Evolutionary conservation across 2,113 vertebrate species (phyloP).

Genomic region (Gobius niger): DNA sequence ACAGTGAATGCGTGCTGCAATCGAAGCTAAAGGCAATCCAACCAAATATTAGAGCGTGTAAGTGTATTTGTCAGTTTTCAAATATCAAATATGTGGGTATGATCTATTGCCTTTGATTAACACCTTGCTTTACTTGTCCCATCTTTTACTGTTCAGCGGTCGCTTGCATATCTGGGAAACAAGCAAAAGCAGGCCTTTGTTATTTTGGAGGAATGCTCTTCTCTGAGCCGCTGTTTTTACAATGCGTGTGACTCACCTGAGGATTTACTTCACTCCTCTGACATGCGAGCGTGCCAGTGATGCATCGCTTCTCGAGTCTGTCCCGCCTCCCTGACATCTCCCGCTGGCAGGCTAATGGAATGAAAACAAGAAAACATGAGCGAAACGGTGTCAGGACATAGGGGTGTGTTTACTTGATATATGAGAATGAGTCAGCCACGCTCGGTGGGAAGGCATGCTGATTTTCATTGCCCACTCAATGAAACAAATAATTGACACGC

Average conservation of each 20-base stretch:
- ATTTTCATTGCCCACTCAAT: constrained; percentile 20
- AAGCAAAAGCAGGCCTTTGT: not conserved
- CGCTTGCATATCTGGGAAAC: not conserved
- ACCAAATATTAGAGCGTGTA: too few relatives aligned
- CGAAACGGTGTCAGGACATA: constrained; percentile 48
- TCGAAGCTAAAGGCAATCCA: too few relatives aligned
- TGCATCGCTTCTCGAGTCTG: constrained; percentile 40
- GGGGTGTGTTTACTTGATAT: constrained; percentile 52
- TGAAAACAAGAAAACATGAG: constrained; percentile 60
- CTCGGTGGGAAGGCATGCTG: constrained; percentile 32
- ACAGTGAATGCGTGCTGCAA: too few relatives aligned
- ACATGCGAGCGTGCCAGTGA: constrained; percentile 46
- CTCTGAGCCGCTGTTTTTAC: constrained; percentile 3
- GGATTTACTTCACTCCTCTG: constrained; percentile 46
- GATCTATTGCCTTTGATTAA: too few relatives aligned
- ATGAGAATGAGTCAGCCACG: constrained; percentile 56
- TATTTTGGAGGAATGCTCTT: not conserved
- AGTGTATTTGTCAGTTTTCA: too few relatives aligned
- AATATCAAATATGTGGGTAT: too few relatives aligned
- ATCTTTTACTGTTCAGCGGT: not conserved
- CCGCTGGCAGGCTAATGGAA: constrained; percentile 46
- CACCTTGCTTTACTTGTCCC: too few relatives aligned
- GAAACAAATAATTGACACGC: constrained; percentile 5
- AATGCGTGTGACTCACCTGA: constrained; percentile 48
- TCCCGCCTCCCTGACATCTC: constrained; percentile 47